A percentile compares a stretch with the other conserved stretches of the same genome.
Evolutionary conservation across 2,888 invertebrate species (phyloP).

Genomic region (Folsomia manolachei): DNA sequence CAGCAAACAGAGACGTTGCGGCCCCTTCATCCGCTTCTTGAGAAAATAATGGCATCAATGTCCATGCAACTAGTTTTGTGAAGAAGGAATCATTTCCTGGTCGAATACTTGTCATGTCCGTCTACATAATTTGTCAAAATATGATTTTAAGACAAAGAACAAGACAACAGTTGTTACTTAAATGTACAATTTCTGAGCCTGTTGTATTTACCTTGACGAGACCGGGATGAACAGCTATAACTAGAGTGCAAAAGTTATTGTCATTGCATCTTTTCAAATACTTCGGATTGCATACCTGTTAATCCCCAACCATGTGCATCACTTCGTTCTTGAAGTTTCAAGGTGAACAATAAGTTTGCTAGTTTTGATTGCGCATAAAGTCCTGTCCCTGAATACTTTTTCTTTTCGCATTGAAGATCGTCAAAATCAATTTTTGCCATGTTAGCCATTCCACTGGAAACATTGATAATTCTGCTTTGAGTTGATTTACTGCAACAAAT

Average conservation of each 20-base stretch:
- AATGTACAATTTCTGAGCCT: too few relatives aligned
- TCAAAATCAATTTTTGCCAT: constrained; percentile 2
- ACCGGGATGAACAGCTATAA: constrained; percentile 1
- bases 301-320: background rate
- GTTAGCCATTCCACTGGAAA: background rate
- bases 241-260: background rate
- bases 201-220: too few relatives aligned
- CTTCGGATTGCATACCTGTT: background rate
- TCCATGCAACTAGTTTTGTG: background rate
- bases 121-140: too few relatives aligned
- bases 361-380: constrained; percentile 7
- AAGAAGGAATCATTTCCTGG: background rate
- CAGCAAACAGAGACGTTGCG: background rate
- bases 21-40: constrained; percentile 2
- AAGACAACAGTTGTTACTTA: too few relatives aligned
- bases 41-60: background rate
- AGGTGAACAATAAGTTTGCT: constrained; percentile 1
- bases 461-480: constrained; percentile 8
- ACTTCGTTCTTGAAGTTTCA: constrained; percentile 6
- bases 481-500: too few relatives aligned
- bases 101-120: background rate
- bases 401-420: background rate
- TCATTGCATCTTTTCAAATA: too few relatives aligned
- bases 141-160: too few relatives aligned
- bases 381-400: background rate